Evolutionary conservation across 2,888 invertebrate species (phyloP), one percentile per base, ranked within the genome.

Genomic region (Fragum sueziense): DNA sequence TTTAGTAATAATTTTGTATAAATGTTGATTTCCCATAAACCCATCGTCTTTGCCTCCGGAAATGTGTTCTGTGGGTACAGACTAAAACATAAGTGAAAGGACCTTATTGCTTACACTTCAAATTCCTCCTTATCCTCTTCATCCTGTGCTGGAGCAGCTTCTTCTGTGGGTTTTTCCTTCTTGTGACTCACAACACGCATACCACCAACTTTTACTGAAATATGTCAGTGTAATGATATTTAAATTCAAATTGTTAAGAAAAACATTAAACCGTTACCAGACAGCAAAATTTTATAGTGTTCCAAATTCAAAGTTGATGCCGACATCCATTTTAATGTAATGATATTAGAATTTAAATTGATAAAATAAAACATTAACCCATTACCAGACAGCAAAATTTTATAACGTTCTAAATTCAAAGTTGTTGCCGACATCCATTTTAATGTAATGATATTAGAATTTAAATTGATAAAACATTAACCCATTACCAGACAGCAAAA

Each of bases 101-200:
- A n/a, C n/a, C n/a, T n/a, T n/a, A n/a, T n/a, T 22, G n/a, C 74
- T 65, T 76, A 82, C 82, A 68, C 84, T 72, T 84, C 89, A 81
- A 82, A 90, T 61, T 89, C 88, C 34, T 76, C 76, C 1, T 54
- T 47, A 6, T 85, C 85, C n/a, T 83, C 80, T 29, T 86, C 87
- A 67, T 87, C 87, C 20, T 83, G 84, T 1, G 25, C 2, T n/a
- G 86, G 83, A 57, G 77, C 71, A 17, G 85, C 78, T 69, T 85
- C 84, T 7, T 79, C 78, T 47, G 73, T 74, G 6, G 85, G 62
- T 25, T 85, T 82, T 25, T 84, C 71, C 29, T 86, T 87, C 54
- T 88, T 89, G 76, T 89, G 88, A 33, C 87, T 88, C 14, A 88
- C 86, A 31, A 90, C 86, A 47, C 90, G 76, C 90, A 89, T 90